Evolutionary conservation across 2,888 invertebrate species (phyloP).

Genomic region (Entomobrya proxima): DNA sequence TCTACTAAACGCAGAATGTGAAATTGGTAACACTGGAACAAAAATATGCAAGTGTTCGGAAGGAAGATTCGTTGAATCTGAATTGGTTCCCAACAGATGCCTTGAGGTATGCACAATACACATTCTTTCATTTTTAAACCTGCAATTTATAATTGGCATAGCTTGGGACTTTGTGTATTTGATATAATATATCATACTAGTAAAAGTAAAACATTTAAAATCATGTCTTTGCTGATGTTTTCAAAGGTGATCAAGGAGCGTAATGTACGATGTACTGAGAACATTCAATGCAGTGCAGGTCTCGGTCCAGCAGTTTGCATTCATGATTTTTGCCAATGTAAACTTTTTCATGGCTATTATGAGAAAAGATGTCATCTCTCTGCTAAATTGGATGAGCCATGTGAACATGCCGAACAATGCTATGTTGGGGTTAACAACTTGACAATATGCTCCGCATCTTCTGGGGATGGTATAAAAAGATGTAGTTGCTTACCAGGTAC

Average conservation of each 20-base stretch:
- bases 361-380: constrained; percentile 29
- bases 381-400: constrained; percentile 22
- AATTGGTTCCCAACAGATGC: too few relatives aligned
- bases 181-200: too few relatives aligned
- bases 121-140: too few relatives aligned
- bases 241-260: constrained; percentile 14
- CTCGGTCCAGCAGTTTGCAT: background rate
- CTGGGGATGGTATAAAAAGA: background rate
- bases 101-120: too few relatives aligned
- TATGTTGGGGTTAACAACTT: constrained; percentile 24
- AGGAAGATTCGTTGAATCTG: too few relatives aligned
- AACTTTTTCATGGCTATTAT: background rate
- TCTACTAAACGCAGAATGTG: too few relatives aligned
- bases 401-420: constrained; percentile 32
- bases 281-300: constrained; percentile 13
- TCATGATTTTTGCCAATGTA: constrained; percentile 26
- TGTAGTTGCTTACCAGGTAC: constrained; percentile 40
- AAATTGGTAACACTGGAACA: too few relatives aligned
- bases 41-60: too few relatives aligned
- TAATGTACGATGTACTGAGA: background rate
- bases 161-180: too few relatives aligned
- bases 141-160: too few relatives aligned
- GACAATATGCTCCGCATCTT: background rate
- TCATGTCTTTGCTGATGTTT: background rate
- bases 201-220: too few relatives aligned